Percentiles rank a stretch among this genome's conserved stretches.
These are phyloP conservation scores for Pseudomyrmex sp. DNA, from an alignment of 1,140 invertebrate genomes.

Conservation along the genomic window DNA sequence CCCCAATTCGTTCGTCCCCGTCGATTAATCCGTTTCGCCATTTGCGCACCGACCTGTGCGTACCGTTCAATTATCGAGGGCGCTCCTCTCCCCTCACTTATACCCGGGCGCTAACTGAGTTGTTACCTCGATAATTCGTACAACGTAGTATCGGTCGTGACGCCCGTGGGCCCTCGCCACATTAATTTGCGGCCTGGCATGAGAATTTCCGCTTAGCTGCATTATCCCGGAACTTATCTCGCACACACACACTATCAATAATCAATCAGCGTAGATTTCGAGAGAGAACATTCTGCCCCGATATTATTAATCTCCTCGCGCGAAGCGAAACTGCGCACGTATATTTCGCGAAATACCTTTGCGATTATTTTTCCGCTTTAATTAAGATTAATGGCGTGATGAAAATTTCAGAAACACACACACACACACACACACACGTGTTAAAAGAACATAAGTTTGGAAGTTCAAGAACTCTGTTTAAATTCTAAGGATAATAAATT, in stretches of 20 bases:
- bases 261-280: slow-evolving; percentile 31
- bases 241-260: background rate
- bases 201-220: slow-evolving; percentile 70
- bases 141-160: slow-evolving; percentile 67
- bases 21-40: slow-evolving; percentile 61
- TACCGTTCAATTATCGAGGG: slow-evolving; percentile 71
- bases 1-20: slow-evolving; percentile 51
- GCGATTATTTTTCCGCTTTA: background rate
- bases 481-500: too few relatives aligned
- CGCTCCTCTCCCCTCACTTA: slow-evolving; percentile 65
- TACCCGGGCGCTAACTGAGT: slow-evolving; percentile 66
- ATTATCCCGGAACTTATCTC: slow-evolving; percentile 64
- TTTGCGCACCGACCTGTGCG: slow-evolving; percentile 52
- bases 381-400: background rate
- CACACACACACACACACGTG: too few relatives aligned
- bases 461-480: too few relatives aligned
- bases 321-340: background rate
- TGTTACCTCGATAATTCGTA: slow-evolving; percentile 73
- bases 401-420: too few relatives aligned
- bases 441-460: too few relatives aligned
- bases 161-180: slow-evolving; percentile 42
- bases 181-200: slow-evolving; percentile 67
- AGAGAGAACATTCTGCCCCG: background rate
- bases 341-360: background rate
- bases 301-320: slow-evolving; percentile 2